A percentile compares a stretch with the other conserved stretches of the same genome.
phyloP scores from a whole-genome alignment of 2,113 vertebrate species.

The Hypocryptadius cinnamomeus region DNA sequence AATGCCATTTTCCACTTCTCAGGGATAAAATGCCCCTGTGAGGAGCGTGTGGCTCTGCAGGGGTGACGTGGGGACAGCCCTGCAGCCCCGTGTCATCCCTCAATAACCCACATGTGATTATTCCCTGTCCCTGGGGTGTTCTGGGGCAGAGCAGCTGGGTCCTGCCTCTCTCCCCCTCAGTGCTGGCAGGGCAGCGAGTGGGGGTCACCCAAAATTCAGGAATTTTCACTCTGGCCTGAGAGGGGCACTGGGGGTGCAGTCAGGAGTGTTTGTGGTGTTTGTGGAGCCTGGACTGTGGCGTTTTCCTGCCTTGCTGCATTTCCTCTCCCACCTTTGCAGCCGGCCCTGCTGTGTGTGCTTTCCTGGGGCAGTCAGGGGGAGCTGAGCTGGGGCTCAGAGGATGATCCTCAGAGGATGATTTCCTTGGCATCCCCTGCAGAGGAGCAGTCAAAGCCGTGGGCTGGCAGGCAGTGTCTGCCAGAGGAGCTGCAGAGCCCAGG shows the following conservation, averaged over 20 bases:
- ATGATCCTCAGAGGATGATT: too few species aligned
- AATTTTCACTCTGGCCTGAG: accelerated
- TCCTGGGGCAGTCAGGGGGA: background rate
- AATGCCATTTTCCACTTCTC: background rate
- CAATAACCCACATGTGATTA: accelerated
- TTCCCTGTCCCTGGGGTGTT: accelerated
- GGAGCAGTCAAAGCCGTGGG: accelerated
- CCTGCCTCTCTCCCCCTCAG: background rate
- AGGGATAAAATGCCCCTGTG: accelerated
- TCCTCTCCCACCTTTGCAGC: background rate
- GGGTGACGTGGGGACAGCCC: background rate
- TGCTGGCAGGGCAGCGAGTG: accelerated
- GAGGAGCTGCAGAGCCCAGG: background rate
- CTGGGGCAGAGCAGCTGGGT: background rate
- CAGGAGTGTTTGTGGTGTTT: background rate
- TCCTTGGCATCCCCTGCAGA: too few species aligned
- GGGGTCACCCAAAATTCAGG: accelerated
- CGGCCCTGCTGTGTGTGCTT: background rate
- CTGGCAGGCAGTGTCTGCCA: background rate
- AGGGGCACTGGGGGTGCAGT: background rate
- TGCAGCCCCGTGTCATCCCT: accelerated
- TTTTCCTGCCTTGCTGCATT: background rate
- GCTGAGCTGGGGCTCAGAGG: background rate
- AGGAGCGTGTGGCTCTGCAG: background rate
- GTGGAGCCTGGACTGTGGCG: too few species aligned